These are phyloP conservation scores for Hydraecia micacea DNA, from an alignment of 2,888 invertebrate genomes.

Conservation along the genomic window DNA sequence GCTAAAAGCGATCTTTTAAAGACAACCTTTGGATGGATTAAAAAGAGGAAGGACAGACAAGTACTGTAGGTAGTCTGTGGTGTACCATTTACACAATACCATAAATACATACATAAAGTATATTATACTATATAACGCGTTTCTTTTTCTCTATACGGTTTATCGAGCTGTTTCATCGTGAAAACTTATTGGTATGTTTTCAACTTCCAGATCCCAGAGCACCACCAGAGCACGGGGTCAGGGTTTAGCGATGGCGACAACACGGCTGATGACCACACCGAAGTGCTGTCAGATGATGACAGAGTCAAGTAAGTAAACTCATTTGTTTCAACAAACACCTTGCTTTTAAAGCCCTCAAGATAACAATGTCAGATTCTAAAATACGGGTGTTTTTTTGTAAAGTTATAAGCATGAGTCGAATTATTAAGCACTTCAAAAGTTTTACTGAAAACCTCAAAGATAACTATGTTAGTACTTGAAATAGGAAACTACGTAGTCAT, in stretches of 20 bases:
- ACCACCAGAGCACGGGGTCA: slow-evolving; percentile 85
- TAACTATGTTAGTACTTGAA: no score
- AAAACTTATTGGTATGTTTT: background rate
- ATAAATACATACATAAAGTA: no score
- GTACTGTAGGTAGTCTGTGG: no score
- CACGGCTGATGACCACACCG: slow-evolving; percentile 81
- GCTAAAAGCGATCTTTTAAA: no score
- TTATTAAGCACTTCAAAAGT: background rate
- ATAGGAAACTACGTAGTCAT: background rate
- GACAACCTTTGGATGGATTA: no score
- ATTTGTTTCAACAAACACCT: background rate
- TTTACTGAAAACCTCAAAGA: background rate
- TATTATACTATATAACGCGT: no score
- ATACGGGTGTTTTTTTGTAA: no score
- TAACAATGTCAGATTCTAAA: no score
- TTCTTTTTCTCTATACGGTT: background rate
- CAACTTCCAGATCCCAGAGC: slow-evolving; percentile 84
- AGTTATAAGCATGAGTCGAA: no score
- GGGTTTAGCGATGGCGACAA: slow-evolving; percentile 87
- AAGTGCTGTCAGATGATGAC: slow-evolving; percentile 82
- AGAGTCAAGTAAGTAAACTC: slow-evolving; percentile 80
- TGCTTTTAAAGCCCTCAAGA: no score
- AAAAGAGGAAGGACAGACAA: no score
- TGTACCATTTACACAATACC: no score
- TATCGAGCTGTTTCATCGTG: background rate